Base-by-base conservation (phyloP, 2,888 invertebrate species). In the Sphinx pinastri region DNA sequence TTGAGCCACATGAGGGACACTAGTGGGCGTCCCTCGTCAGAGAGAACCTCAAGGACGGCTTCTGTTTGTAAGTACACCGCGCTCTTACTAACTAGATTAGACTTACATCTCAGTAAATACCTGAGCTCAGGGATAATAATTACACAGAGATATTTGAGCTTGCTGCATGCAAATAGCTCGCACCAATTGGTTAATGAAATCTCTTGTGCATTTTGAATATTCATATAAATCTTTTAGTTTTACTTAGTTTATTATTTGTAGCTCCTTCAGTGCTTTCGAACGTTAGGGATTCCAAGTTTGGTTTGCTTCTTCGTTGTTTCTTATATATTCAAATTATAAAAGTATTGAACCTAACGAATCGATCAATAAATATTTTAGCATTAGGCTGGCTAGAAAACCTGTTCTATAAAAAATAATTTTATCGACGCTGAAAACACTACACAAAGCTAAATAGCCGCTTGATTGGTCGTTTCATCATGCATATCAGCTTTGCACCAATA, bases 1-100 rank as follows among this genome's bases (percentile, higher is more conserved):
- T 95, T 99, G 79, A 96, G 96, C 79, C 98, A 98, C 89, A 97
- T 98, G 95, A 96, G 97, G 72, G 96, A 96, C 78, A 95, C 95
- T 31, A 95, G 94, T 75, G 95, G 95, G 76, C 92, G 95, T 12
- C 92, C 94, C 70, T 95, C 95, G 81, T 94, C 96, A n/a, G 95
- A 95, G 81, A 90, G 95, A 75, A 95, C 95, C 57, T 96, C 96
- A 68, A 95, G 95, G 84, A 95, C 95, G 75, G 95, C 96, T 75
- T 96, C 96, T 75, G 94, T 95, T 74, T 85, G 94, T 94, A 81
- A 91, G 92, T 90, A 70, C 31, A 25, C 14, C n/a, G 11, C 16
- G 51, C 25, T 68, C 59, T 16, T 0, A 10, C 51, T n/a, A 49
- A 25, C 13, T n/a, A 11, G 13, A 31, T 10, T n/a, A 25, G 25